Evolutionary conservation across 2,888 invertebrate genomes (phyloP).

Genomic region (Chrysolina haemoptera): DNA sequence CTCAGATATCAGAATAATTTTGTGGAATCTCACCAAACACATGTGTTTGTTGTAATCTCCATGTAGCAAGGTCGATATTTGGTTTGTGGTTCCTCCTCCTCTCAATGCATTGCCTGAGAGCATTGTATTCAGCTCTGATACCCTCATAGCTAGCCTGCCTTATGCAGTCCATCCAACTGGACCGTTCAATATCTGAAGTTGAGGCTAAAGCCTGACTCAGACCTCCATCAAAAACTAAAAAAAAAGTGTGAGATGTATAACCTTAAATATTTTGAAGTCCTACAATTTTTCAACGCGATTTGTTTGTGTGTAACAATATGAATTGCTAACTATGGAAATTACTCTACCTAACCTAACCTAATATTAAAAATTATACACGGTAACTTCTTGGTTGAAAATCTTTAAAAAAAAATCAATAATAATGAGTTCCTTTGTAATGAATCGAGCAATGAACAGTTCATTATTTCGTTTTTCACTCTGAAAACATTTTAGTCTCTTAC

Average conservation of each 20-base stretch:
- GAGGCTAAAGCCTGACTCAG: slow-evolving; percentile 86
- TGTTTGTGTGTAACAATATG: too few species aligned
- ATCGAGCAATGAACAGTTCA: too few species aligned
- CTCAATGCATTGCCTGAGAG: slow-evolving; percentile 75
- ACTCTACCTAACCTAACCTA: too few species aligned
- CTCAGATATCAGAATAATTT: background rate
- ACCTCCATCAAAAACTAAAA: slow-evolving; percentile 86
- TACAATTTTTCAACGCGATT: too few species aligned
- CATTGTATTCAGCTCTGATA: slow-evolving; percentile 81
- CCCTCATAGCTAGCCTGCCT: slow-evolving; percentile 88
- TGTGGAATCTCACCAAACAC: slow-evolving; percentile 74
- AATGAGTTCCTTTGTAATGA: too few species aligned
- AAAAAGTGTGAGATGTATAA: too few species aligned
- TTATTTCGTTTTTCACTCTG: too few species aligned
- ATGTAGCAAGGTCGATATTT: slow-evolving; percentile 79
- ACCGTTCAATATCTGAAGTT: slow-evolving; percentile 84
- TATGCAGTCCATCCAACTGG: slow-evolving; percentile 89
- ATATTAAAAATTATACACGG: too few species aligned
- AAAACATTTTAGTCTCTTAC: slow-evolving; percentile 68
- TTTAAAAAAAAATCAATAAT: too few species aligned
- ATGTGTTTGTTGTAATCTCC: slow-evolving; percentile 79
- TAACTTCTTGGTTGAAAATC: too few species aligned
- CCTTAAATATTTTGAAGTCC: too few species aligned
- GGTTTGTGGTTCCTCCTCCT: slow-evolving; percentile 77
- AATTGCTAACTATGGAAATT: too few species aligned